A percentile compares a stretch with the other conserved stretches of the same genome.
phyloP scores from a whole-genome alignment of 2,888 invertebrate species.

The Drosophila kanekoi region DNA sequence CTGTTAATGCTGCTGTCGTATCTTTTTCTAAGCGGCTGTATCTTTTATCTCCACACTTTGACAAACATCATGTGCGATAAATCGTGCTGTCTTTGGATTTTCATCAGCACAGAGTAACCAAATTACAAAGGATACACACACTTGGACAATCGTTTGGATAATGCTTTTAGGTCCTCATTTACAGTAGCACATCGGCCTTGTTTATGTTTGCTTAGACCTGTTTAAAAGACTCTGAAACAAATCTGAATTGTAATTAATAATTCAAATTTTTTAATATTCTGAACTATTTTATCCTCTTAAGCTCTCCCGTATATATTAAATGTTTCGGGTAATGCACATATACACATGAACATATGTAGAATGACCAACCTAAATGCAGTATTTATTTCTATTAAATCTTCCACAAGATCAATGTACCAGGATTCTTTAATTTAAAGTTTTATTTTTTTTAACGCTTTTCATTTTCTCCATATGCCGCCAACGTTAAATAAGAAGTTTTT shows the following conservation, averaged over 20 bases:
- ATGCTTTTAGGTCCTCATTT: constrained; percentile 9
- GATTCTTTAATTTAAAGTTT: too few species aligned
- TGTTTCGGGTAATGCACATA: too few species aligned
- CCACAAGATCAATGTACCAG: too few species aligned
- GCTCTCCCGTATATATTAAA: too few species aligned
- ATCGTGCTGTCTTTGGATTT: constrained; percentile 55
- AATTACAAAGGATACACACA: constrained; percentile 28
- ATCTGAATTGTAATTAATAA: not conserved
- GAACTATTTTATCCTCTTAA: too few species aligned
- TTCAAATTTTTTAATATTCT: too few species aligned
- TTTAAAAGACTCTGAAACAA: not conserved
- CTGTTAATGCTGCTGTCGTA: constrained; percentile 31
- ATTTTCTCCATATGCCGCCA: too few species aligned
- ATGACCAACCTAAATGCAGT: too few species aligned
- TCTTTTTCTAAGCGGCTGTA: constrained; percentile 30
- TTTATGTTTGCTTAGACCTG: constrained; percentile 4
- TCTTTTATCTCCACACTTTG: constrained; percentile 60
- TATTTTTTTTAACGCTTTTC: too few species aligned
- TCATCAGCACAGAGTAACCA: constrained; percentile 32
- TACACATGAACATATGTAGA: too few species aligned
- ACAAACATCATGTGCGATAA: constrained; percentile 68
- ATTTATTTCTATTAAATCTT: too few species aligned
- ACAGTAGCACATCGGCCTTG: not conserved
- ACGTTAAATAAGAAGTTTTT: too few species aligned
- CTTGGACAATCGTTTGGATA: constrained; percentile 16